Percentiles rank a stretch among this genome's conserved stretches.
Evolutionary conservation across 1,140 invertebrate species (phyloP).

Genomic region (Sycophila sp.): DNA sequence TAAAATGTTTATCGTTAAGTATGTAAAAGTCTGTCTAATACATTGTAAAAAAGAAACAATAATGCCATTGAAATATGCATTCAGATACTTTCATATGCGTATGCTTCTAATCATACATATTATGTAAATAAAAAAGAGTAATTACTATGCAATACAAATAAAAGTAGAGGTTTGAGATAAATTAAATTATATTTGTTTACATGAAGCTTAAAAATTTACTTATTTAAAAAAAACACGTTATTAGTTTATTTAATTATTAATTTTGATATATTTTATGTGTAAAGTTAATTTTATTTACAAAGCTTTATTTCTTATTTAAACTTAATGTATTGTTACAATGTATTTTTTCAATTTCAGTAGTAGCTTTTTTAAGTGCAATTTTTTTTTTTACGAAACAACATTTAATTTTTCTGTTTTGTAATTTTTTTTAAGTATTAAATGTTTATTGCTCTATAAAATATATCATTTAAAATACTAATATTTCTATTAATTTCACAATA

Average conservation of each 20-base stretch:
- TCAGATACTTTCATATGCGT: conserved; percentile 8
- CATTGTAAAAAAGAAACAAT: not conserved
- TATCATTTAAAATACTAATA: too few relatives aligned
- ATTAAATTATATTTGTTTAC: conserved; percentile 9
- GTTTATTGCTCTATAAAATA: too few relatives aligned
- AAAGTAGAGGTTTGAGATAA: conserved; percentile 1
- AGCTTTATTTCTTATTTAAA: conserved; percentile 2
- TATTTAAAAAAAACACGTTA: conserved; percentile 8
- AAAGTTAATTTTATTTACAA: conserved; percentile 15
- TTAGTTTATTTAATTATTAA: not conserved
- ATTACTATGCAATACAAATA: not conserved
- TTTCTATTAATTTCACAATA: too few relatives aligned
- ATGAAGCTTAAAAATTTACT: not conserved
- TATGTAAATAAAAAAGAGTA: conserved; percentile 29
- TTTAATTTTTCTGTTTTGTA: too few relatives aligned
- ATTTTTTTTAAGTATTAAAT: too few relatives aligned
- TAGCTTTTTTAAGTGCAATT: too few relatives aligned
- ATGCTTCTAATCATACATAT: conserved; percentile 16
- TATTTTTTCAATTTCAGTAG: too few relatives aligned
- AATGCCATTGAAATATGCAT: conserved; percentile 29
- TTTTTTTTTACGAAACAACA: too few relatives aligned
- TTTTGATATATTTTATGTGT: conserved; percentile 12
- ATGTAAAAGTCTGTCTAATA: not conserved
- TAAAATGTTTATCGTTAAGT: not conserved
- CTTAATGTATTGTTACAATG: too few relatives aligned